phyloP scores from a whole-genome alignment of 92 coral and sea anemone genomes.

The Parazoanthus atlanticus region DNA sequence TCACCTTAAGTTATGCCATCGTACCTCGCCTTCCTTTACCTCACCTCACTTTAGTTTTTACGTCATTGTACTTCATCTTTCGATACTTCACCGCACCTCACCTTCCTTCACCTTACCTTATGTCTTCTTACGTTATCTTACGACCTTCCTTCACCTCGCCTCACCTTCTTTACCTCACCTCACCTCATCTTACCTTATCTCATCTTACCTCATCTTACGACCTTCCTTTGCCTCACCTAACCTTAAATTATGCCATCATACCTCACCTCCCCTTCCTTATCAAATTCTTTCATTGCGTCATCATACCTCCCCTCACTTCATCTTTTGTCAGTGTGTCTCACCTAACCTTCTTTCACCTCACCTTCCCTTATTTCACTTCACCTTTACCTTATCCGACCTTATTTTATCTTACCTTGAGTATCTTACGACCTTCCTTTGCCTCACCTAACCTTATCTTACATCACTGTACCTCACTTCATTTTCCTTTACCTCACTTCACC shows the following conservation, averaged over 20 bases:
- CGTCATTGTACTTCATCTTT: neutral
- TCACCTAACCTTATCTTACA: neutral
- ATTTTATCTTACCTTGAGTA: no score
- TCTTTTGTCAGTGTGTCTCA: no score
- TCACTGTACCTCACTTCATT: neutral
- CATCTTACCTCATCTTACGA: neutral
- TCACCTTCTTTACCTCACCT: neutral
- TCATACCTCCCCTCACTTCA: no score
- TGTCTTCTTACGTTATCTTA: neutral
- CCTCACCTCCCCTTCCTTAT: neutral
- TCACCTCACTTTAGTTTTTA: no score
- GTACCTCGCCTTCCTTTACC: neutral
- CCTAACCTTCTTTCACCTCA: neutral
- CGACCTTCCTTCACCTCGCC: neutral
- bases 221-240: no score
- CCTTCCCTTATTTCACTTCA: neutral
- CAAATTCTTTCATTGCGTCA: no score
- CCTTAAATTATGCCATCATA: neutral
- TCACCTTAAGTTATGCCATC: neutral
- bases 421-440: neutral
- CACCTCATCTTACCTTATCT: neutral
- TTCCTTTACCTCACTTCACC: neutral
- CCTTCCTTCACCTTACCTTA: neutral
- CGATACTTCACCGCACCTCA: no score
- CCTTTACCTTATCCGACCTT: neutral